Base-by-base conservation (phyloP, 2,888 invertebrate genomes). In the Morpho achilles region DNA sequence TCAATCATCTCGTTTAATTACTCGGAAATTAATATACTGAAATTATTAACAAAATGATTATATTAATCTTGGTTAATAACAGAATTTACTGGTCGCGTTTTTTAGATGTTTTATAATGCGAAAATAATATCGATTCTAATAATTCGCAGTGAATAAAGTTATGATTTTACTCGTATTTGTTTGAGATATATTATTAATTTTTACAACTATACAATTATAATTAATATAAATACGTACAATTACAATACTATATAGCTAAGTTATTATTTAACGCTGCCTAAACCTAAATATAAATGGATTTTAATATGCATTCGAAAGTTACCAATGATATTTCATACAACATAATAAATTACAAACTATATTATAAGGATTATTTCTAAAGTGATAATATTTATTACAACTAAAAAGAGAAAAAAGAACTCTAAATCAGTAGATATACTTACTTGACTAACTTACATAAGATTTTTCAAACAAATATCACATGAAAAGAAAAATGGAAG, bases 401-500 rank as follows among this genome's bases (percentile, higher is more conserved):
- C 32, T 32, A 32, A 32, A 32, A 52, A 10, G 23, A 47, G 32
- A 46, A 40, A 41, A 53, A 53, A 53, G 39, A 39, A 39, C 7
- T 10, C 39, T 23, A 49, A 49, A 7, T 46, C 40, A 22, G 16
- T 40, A 39, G 22, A 53, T 47, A n/a, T 42, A 32, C 40, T 53
- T 46, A 53, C 22, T 40, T 22, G 8, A 32, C 46, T 46, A 43
- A 23, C 41, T 54, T 43, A 54, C 54, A n/a, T 54, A 54, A 39
- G 43, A 39, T 47, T 58, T 53, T 66, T 65, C 67, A 69, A 70
- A 67, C 66, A 70, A 71, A 74, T 77, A 79, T 79, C 78, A 79
- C 78, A 79, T 68, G 58, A 62, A 67, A 63, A 63, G 56, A 65
- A 70, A 61, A 66, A 68, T 78, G 79, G 79, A 79, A 79, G 79